Conservation (phyloP, 92 coral and sea anemone species). For the Heteractis magnifica region DNA sequence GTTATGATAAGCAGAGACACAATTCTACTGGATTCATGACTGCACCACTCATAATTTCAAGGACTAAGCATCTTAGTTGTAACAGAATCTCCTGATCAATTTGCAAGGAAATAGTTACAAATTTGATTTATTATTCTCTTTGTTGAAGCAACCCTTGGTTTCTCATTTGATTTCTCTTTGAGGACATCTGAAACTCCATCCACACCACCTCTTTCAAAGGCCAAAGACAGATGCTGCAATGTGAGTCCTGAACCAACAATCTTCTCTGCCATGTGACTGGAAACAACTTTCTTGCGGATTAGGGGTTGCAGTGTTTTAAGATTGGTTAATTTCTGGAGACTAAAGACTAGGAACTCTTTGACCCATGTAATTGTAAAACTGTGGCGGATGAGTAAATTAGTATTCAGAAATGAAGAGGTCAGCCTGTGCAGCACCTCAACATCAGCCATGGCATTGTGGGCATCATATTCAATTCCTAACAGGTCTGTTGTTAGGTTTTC, state of each 20-base stretch:
- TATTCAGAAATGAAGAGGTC: not conserved
- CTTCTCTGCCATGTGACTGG: constrained; percentile 20
- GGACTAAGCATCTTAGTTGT: too few relatives aligned
- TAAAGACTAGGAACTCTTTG: not conserved
- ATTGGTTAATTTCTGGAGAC: not conserved
- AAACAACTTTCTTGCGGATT: not conserved
- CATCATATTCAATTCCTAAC: constrained; percentile 33
- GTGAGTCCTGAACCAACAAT: constrained; percentile 29
- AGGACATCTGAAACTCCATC: not conserved
- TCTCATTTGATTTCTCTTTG: not conserved
- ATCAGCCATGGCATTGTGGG: constrained; percentile 57
- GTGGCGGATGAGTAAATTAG: not conserved
- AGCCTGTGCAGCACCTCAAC: constrained; percentile 12
- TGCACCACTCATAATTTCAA: too few relatives aligned
- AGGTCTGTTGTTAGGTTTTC: constrained; percentile 46
- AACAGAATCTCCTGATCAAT: too few relatives aligned
- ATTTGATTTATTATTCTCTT: not conserved
- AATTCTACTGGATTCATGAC: too few relatives aligned
- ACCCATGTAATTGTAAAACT: not conserved
- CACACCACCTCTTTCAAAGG: not conserved
- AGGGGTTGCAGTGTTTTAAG: not conserved
- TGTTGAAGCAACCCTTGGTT: not conserved
- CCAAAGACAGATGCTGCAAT: constrained; percentile 14
- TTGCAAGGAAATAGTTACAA: not conserved
- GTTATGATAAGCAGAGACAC: too few relatives aligned